Evolutionary conservation across 2,797 vertebrate species (phyloP).

Genomic region (Hybognathus amarus): DNA sequence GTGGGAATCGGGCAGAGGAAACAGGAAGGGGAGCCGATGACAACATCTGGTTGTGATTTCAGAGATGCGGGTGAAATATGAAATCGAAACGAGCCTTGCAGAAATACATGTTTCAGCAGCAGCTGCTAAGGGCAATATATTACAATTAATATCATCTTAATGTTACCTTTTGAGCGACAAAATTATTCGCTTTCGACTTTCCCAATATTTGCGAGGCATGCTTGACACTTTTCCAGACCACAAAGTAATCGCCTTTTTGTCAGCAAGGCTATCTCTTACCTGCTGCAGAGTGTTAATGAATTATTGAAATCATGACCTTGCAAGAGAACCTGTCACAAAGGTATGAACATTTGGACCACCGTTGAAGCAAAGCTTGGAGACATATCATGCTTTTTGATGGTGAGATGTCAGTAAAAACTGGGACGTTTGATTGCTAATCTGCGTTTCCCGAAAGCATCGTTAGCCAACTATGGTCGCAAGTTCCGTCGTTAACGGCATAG

Average conservation of each 20-base stretch:
- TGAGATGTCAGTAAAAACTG: neutral
- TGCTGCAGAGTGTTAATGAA: constrained; percentile 12
- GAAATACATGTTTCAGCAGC: constrained; percentile 62
- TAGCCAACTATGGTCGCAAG: too few species aligned
- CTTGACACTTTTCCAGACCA: constrained; percentile 42
- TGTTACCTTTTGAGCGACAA: constrained; percentile 58
- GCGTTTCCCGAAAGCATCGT: too few species aligned
- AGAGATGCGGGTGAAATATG: constrained; percentile 73
- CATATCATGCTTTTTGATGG: constrained; percentile 11
- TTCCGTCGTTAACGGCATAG: too few species aligned
- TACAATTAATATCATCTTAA: constrained; percentile 65
- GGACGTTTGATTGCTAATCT: neutral
- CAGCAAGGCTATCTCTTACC: constrained; percentile 52
- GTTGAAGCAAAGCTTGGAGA: neutral
- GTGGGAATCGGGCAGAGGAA: constrained; percentile 77
- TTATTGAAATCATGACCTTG: constrained; percentile 6
- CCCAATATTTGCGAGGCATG: constrained; percentile 12
- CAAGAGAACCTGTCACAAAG: constrained; percentile 30
- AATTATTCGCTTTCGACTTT: constrained; percentile 51
- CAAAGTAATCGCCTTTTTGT: constrained; percentile 53
- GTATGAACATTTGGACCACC: constrained; percentile 26
- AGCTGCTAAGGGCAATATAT: constrained; percentile 57
- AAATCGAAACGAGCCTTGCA: constrained; percentile 67
- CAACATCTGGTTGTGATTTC: constrained; percentile 81
- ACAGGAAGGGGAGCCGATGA: constrained; percentile 69